Conservation (phyloP, 2,113 vertebrate genomes). For the Passer montanus region DNA sequence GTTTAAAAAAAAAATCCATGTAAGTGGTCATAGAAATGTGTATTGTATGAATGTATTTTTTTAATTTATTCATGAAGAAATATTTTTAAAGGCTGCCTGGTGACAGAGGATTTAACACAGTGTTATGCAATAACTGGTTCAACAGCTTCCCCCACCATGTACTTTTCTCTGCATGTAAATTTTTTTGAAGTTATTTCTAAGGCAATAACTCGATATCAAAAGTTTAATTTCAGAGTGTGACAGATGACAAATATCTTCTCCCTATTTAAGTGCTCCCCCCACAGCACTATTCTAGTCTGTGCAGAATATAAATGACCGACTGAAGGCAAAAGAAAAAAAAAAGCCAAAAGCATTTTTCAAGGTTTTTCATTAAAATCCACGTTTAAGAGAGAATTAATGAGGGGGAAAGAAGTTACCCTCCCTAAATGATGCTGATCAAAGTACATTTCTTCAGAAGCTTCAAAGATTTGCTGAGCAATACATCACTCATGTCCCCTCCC, state of each 20-base stretch:
- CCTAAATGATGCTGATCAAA: not conserved
- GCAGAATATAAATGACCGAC: constrained; percentile 8
- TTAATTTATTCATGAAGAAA: constrained; percentile 23
- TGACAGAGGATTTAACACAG: not conserved
- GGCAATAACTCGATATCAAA: constrained; percentile 35
- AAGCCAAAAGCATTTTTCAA: constrained; percentile 6
- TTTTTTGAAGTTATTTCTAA: constrained; percentile 55
- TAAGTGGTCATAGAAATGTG: not conserved
- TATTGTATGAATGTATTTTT: not conserved
- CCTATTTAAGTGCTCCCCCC: constrained; percentile 58
- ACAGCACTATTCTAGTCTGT: constrained; percentile 47
- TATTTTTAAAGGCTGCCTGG: not conserved
- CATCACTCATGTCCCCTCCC: not conserved
- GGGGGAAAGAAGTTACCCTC: not conserved
- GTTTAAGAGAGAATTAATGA: not conserved
- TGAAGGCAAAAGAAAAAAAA: not conserved
- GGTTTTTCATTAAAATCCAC: constrained; percentile 8
- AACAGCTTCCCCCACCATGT: constrained; percentile 47
- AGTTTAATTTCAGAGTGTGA: constrained; percentile 61
- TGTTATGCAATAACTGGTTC: constrained; percentile 37
- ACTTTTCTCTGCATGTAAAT: constrained; percentile 27
- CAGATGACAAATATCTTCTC: constrained; percentile 55
- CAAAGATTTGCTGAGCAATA: not conserved
- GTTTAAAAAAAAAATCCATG: not conserved
- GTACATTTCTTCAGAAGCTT: not conserved